Evolutionary conservation across 2,888 invertebrate genomes (phyloP), one percentile per base, ranked within the genome.

Genomic region (Parnassius apollo): DNA sequence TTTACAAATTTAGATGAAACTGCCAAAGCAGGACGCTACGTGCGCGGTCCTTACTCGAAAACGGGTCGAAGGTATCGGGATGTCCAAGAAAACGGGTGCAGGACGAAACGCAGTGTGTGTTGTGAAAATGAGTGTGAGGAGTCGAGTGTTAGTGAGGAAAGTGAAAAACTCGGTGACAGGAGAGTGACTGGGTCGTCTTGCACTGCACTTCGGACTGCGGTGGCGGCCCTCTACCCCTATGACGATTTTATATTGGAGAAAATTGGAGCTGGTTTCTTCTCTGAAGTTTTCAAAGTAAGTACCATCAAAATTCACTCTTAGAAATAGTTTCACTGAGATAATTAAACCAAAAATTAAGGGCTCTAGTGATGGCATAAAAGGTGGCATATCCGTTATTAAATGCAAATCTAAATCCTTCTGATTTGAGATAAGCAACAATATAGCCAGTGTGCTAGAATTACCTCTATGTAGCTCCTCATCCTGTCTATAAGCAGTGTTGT

Each of bases 281-380:
- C 98, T 4, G 98, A 98, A 93, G 98, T 99, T 68, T 98, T 96
- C 92, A 98, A 98, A 96, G 99, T 98, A 92, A 93, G 94, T 87
- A 18, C 10, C 1, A 1, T 12, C 12, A 18, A 12, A 22, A 13
- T 49, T 13, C 13, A 49, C 12, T 35, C 35, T 35, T 35, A 4
- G 25, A 25, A 46, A 46, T 7, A 46, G 12, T 46, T 11, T 46
- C 12, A 11, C 7, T 12, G 4, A 2, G 2, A n/a, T 11, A 46
- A 7, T 46, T 3, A 46, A 46, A 46, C 45, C 18, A 18, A 18
- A 45, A 45, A 9, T 10, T 45, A 18, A 18, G 18, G 18, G 35
- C 35, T 35, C 35, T 35, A 4, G 35, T 35, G 35, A 35, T 35
- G 3, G 7, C 35, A 35, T 35, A 4, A 35, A 7, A 3, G 35